These are phyloP conservation scores for Anableps anableps DNA, from an alignment of 2,797 vertebrate species.

Conservation along the genomic window DNA sequence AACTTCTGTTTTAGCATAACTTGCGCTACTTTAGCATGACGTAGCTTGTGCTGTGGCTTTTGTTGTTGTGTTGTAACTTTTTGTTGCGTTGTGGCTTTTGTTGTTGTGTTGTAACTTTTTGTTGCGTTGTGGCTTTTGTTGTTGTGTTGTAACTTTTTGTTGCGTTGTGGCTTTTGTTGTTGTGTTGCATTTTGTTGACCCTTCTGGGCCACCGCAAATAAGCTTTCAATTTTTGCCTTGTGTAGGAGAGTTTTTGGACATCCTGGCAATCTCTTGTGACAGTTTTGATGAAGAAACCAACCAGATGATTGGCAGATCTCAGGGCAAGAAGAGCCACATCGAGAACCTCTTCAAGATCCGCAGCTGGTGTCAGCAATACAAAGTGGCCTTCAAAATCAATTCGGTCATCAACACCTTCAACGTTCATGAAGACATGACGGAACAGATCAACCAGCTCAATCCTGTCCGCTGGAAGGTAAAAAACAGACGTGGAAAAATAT, in stretches of 20 bases:
- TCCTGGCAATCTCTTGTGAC: slow-evolving; percentile 94
- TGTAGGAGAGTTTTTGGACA: slow-evolving; percentile 89
- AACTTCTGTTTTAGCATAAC: not conserved
- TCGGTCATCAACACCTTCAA: slow-evolving; percentile 95
- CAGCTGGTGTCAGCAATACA: slow-evolving; percentile 87
- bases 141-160: not conserved
- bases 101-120: not conserved
- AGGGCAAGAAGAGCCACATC: slow-evolving; percentile 90
- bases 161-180: too few species aligned
- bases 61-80: not conserved
- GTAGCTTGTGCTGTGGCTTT: too few species aligned
- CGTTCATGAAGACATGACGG: slow-evolving; percentile 88
- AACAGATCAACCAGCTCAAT: slow-evolving; percentile 82
- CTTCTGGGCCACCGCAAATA: not conserved
- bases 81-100: not conserved
- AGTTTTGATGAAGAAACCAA: slow-evolving; percentile 93
- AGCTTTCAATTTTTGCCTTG: slow-evolving; percentile 2
- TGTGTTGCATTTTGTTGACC: not conserved
- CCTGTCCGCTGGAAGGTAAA: slow-evolving; percentile 95
- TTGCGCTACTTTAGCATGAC: too few species aligned
- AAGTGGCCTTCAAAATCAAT: slow-evolving; percentile 96
- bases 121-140: too few species aligned
- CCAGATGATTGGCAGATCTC: slow-evolving; percentile 87
- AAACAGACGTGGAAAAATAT: fast-evolving
- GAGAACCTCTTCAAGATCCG: slow-evolving; percentile 87